These are phyloP conservation scores for Heliconius melpomene DNA, from an alignment of 1,140 invertebrate genomes.

Conservation along the genomic window DNA sequence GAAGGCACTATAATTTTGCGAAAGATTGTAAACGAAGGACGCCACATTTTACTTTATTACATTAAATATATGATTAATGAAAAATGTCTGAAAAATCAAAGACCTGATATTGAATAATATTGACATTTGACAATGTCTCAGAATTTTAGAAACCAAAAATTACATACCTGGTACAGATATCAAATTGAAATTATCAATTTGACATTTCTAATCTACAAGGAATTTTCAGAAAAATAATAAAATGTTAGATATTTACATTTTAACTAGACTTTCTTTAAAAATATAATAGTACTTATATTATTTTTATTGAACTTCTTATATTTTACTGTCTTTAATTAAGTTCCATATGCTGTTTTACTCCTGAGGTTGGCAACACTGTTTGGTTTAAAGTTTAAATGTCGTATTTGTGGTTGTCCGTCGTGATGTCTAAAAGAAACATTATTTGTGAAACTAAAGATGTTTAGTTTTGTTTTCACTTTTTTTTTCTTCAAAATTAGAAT, in stretches of 20 bases:
- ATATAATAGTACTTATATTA: too few relatives aligned
- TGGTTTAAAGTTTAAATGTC: slow-evolving; percentile 13
- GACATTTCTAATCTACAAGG: neutral
- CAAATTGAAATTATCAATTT: neutral
- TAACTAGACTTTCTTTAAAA: too few relatives aligned
- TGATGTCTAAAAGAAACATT: slow-evolving; percentile 49
- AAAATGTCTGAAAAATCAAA: slow-evolving; percentile 14
- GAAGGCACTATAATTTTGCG: slow-evolving; percentile 60
- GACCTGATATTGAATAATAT: slow-evolving; percentile 23
- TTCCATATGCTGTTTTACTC: too few relatives aligned
- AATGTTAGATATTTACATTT: too few relatives aligned
- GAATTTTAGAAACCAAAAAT: neutral
- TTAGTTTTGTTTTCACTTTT: slow-evolving; percentile 45
- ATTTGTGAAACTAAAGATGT: slow-evolving; percentile 52
- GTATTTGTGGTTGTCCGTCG: slow-evolving; percentile 43
- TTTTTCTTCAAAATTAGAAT: slow-evolving; percentile 35
- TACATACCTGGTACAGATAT: neutral
- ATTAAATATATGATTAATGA: slow-evolving; percentile 16
- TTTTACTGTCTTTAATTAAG: too few relatives aligned
- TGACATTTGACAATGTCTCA: slow-evolving; percentile 14
- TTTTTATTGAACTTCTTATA: too few relatives aligned
- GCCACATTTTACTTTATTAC: slow-evolving; percentile 61
- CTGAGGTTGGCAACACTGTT: neutral
- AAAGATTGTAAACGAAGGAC: slow-evolving; percentile 60
- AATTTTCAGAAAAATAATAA: neutral